These are phyloP conservation scores for Zeuzera pyrina DNA, from an alignment of 2,888 invertebrate genomes.

Conservation along the genomic window DNA sequence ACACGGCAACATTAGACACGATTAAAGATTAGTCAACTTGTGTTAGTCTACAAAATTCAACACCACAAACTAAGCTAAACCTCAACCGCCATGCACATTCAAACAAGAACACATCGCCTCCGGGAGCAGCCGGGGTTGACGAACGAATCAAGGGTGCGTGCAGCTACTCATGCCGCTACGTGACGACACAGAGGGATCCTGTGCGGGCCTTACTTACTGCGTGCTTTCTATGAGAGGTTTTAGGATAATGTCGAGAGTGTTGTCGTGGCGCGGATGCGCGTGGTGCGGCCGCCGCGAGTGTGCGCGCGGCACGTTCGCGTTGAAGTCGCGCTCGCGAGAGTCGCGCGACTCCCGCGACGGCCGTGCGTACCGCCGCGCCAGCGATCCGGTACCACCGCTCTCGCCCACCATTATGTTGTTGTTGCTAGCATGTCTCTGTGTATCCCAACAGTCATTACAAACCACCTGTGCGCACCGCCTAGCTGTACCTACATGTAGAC, in stretches of 20 bases:
- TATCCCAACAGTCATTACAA: constrained; percentile 58
- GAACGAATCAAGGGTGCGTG: constrained; percentile 54
- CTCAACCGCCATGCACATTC: constrained; percentile 45
- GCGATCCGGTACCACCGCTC: constrained; percentile 65
- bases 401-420: constrained; percentile 71
- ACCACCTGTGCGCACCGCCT: constrained; percentile 51
- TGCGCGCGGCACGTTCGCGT: constrained; percentile 61
- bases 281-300: constrained; percentile 22
- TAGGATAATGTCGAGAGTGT: constrained; percentile 72
- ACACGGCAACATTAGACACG: constrained; percentile 9
- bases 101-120: constrained; percentile 24
- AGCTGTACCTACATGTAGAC: too few species aligned
- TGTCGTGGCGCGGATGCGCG: constrained; percentile 55
- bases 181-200: constrained; percentile 44
- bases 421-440: constrained; percentile 75
- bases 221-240: constrained; percentile 74
- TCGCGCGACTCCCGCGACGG: constrained; percentile 40
- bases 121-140: constrained; percentile 26
- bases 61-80: constrained; percentile 25
- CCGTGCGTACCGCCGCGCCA: constrained; percentile 61
- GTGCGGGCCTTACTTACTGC: constrained; percentile 66
- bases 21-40: constrained; percentile 38
- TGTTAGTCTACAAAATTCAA: constrained; percentile 32
- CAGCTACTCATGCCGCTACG: constrained; percentile 61
- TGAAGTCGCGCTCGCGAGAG: constrained; percentile 37